Evolutionary conservation across 2,113 vertebrate genomes (phyloP), one percentile per base, ranked within the genome.

Genomic region (Eleginops maclovinus): DNA sequence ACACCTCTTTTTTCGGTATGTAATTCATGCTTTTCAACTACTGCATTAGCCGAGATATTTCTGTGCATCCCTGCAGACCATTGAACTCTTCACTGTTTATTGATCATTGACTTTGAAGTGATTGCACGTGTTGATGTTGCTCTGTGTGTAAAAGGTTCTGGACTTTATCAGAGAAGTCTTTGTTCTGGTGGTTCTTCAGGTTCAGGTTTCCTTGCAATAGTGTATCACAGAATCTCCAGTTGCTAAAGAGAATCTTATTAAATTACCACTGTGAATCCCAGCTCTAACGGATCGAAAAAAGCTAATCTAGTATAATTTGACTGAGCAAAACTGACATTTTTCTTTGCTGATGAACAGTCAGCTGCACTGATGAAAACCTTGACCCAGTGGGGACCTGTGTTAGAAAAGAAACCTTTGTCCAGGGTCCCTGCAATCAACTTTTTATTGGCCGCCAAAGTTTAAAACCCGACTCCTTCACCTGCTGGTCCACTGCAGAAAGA

Each of bases 361-460:
- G 70, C 83, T 71, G 79, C 61, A 51, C 21, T 17, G 75, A 58
- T 86, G 81, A 88, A 80, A 75, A 75, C 69, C 56, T 66, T 3
- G 53, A 71, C 59, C 66, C 55, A 1, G 22, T 7, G 3, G 2
- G 28, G 68, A 77, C 81, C 77, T 43, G 0, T 0, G 3, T 49
- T 15, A 0, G 21, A 31, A 59, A 59, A 80, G 47, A 65, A 70
- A 53, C 73, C 70, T 67, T 79, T 87, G 66, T 86, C 40, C 47
- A 7, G 24, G 60, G 28, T 8, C 19, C 26, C 41, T 31, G 26
- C 40, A 31, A 16, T 82, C 68, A 73, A 55, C 64, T 41, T 63
- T 64, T 65, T 51, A 63, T 50, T 68, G 55, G 40, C 47, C 47
- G 69, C 62, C 56, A 75, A 24, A 75, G 41, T 13, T 14, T 21